Evolutionary conservation across 2,888 invertebrate genomes (phyloP), one percentile per base, ranked within the genome.

Genomic region (Drosophila infuscata): DNA sequence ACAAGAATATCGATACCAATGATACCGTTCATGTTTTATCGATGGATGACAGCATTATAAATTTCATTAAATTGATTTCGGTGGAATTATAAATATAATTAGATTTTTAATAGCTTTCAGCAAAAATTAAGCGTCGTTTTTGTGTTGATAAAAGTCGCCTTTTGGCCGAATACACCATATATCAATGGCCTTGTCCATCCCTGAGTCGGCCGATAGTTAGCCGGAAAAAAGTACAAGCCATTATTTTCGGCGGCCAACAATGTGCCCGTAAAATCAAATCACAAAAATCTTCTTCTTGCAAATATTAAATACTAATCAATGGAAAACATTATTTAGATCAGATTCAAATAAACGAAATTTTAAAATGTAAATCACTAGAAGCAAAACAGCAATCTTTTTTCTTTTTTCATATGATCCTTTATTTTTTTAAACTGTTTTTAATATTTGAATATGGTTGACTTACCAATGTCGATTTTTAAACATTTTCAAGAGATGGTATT

Each of bases 1-100:
- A 49, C 49, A 53, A 59, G 43, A 41, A 48, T 61, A 70, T 76
- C 75, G 74, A 74, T 74, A 33, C 5, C 17, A 46, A 3, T 8
- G 25, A 11, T 25, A 6, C 15, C 1, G 11, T 4, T 0, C 25
- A 25, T 20, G 46, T 29, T 17, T 20, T 38, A 68, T 74, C 58
- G 68, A 74, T 73, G 25, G 68, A 74, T 73, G 25, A 15, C 12
- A 7, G 15, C 30, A 30, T 12, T 12, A 20, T 11, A 43, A 20
- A 11, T 43, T 43, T 1, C 8, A 8, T 25, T 4, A 8, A 46
- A 7, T 46, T 15, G 2, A 0, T 20, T 46, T 15, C 20, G 15
- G 20, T 25, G 3, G 25, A 25, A 25, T 25, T 25, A 25, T 25
- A 25, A 25, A 25, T 3, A 25, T 25, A 25, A 25, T 25, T 25